Base-by-base conservation (phyloP, 2,113 vertebrate species). In the Pachyramphus minor region DNA sequence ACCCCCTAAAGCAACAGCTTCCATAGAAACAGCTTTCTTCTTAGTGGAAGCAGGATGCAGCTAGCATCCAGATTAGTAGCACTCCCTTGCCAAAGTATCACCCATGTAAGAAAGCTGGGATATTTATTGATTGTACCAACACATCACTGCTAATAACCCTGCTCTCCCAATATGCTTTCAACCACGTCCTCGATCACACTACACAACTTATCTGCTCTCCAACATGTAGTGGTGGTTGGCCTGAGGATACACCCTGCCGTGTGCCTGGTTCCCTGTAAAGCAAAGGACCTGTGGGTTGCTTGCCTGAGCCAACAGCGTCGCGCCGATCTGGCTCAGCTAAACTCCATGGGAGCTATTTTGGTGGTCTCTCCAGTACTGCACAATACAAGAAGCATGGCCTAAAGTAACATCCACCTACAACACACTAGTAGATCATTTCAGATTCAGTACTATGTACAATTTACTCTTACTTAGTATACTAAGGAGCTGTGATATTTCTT, bases 331-430 rank as follows among this genome's bases (percentile, higher is more conserved):
- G 87, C 96, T 67, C 93, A 89, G 80, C 79, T 90, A 73, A 96
- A 97, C 98, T 98, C 98, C 98, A 98, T 92, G 82, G 98, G 98
- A 98, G 97, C 94, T 96, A 94, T 95, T 95, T 82, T 55, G 92
- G 92, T 94, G 87, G 86, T 76, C 90, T 96, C 92, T 90, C 89
- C 89, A 95, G 84, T 60, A 96, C 89, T 94, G 96, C 93, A 91
- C 78, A 68, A 92, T 80, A 88, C 52, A 97, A 96, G 89, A 96
- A 96, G 92, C 84, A 3, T 27, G 95, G 93, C 66, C 79, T 94
- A 95, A 95, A 77, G 93, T 78, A 93, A 97, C 91, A 90, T 79
- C 91, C 93, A 85, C 69, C 92, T 93, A 91, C 93, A 97, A 94
- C 91, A 94, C 77, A 97, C 91, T 90, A 96, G 89, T 83, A 83